A percentile compares a stretch with the other conserved stretches of the same genome.
These are phyloP conservation scores for Grammomys dolichurus DNA, from an alignment of 2,113 vertebrate genomes.

Conservation along the genomic window DNA sequence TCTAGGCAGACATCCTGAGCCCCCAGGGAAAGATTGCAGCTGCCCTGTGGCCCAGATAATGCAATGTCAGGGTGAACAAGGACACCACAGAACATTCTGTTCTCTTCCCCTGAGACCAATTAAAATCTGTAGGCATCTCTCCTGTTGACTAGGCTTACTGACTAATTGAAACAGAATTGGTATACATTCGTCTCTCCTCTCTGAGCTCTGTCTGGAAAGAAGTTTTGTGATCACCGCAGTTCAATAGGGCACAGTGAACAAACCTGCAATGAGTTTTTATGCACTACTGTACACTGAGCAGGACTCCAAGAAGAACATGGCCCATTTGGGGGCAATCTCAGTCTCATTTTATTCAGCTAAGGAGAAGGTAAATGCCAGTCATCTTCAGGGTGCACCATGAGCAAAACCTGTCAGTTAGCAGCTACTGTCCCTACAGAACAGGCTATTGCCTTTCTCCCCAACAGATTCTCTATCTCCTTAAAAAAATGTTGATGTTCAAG, in stretches of 20 bases:
- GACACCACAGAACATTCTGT: constrained; percentile 83
- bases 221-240: neutral
- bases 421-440: neutral
- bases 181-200: constrained; percentile 71
- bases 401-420: constrained; percentile 54
- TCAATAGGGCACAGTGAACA: accelerated
- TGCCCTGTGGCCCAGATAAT: constrained; percentile 80
- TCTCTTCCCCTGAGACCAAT: constrained; percentile 79
- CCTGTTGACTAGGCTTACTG: constrained; percentile 76
- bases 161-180: constrained; percentile 76
- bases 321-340: neutral
- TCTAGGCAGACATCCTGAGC: constrained; percentile 70
- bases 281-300: neutral
- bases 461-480: neutral
- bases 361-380: constrained; percentile 65
- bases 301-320: constrained; percentile 45
- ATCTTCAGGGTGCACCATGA: constrained; percentile 59
- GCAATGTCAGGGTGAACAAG: constrained; percentile 78
- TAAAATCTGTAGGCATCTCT: constrained; percentile 75
- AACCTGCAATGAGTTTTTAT: neutral
- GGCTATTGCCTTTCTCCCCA: neutral
- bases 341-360: neutral
- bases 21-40: constrained; percentile 74
- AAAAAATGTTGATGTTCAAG: neutral
- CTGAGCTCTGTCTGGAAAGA: constrained; percentile 38